These are phyloP conservation scores for Dicerorhinus sumatrensis DNA, from an alignment of 2,113 vertebrate genomes.

Conservation along the genomic window DNA sequence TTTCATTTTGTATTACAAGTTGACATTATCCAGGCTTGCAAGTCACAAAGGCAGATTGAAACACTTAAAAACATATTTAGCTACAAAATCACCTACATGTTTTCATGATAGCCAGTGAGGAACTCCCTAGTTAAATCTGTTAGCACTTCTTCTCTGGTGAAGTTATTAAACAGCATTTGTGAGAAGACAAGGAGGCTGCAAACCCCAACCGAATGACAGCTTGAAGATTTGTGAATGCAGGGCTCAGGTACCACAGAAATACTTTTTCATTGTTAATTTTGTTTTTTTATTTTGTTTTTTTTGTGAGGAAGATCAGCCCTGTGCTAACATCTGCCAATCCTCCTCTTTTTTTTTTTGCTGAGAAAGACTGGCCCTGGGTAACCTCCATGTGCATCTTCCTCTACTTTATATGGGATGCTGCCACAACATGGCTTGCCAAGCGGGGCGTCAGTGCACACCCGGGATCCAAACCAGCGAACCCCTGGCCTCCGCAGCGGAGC, in stretches of 20 bases:
- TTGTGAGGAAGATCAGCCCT: too few species aligned
- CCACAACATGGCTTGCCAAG: too few species aligned
- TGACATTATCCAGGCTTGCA: constrained; percentile 21
- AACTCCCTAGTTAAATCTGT: background rate
- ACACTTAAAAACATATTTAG: constrained; percentile 46
- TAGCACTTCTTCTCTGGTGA: constrained; percentile 30
- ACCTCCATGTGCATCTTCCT: too few species aligned
- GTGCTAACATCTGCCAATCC: too few species aligned
- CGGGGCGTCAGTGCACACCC: too few species aligned
- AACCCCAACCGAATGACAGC: constrained; percentile 52
- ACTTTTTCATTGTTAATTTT: constrained; percentile 62
- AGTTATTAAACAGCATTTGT: background rate
- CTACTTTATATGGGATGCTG: too few species aligned
- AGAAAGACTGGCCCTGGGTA: too few species aligned
- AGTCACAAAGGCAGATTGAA: constrained; percentile 19
- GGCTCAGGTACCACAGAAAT: constrained; percentile 61
- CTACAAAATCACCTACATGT: background rate
- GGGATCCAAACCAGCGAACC: too few species aligned
- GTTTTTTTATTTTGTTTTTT: too few species aligned
- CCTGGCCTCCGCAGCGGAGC: too few species aligned
- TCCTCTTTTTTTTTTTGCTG: too few species aligned
- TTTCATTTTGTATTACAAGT: constrained; percentile 49
- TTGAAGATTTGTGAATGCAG: background rate
- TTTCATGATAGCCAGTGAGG: background rate
- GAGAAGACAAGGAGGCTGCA: background rate